Evolutionary conservation across 2,888 invertebrate species (phyloP).

Genomic region (Acronicta psi): DNA sequence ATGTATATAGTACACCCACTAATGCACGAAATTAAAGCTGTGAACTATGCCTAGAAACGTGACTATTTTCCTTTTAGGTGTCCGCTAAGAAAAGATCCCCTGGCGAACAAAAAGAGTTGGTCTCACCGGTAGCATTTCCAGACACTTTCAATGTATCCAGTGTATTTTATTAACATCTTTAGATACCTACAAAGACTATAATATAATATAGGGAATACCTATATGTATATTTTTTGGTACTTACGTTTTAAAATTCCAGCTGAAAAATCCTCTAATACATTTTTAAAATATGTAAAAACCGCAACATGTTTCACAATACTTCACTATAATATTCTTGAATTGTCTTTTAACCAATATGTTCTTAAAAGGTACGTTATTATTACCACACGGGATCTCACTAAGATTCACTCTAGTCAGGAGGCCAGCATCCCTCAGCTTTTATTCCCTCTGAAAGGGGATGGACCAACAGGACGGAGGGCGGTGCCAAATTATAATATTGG

Average conservation of each 20-base stretch:
- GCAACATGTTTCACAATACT: background rate
- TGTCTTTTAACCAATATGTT: background rate
- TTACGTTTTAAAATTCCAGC: constrained; percentile 16
- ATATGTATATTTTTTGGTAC: constrained; percentile 7
- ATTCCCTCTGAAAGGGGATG: constrained; percentile 72
- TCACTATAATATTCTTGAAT: background rate
- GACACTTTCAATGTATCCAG: too few relatives aligned
- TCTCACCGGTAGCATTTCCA: too few relatives aligned
- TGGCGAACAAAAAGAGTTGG: too few relatives aligned
- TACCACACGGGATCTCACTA: constrained; percentile 30
- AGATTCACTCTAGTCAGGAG: constrained; percentile 63
- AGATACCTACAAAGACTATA: too few relatives aligned
- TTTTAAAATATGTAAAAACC: background rate
- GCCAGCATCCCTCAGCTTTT: constrained; percentile 81
- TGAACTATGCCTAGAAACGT: too few relatives aligned
- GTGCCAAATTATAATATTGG: constrained; percentile 51
- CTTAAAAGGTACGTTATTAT: background rate
- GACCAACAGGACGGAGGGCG: constrained; percentile 73
- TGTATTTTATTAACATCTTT: too few relatives aligned
- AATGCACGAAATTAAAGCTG: too few relatives aligned
- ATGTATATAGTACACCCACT: too few relatives aligned
- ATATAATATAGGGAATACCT: too few relatives aligned
- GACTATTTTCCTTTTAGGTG: too few relatives aligned
- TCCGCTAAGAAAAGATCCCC: too few relatives aligned
- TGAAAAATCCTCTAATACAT: constrained; percentile 20